These are phyloP conservation scores for Psilopogon haemacephalus DNA, from an alignment of 2,113 vertebrate species.

Conservation along the genomic window DNA sequence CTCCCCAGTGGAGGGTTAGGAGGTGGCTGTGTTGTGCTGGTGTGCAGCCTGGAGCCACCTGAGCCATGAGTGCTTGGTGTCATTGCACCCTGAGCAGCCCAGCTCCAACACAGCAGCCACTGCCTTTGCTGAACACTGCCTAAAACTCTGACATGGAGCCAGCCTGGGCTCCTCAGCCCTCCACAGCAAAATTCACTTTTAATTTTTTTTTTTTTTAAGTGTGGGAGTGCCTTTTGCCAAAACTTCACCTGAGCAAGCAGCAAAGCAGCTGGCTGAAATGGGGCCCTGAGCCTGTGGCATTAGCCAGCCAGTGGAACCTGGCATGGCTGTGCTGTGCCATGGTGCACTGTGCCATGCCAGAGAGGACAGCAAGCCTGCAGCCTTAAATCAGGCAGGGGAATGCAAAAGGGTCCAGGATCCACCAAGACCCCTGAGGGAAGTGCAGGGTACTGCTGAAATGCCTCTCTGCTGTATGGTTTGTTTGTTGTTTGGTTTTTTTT, in stretches of 20 bases:
- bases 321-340: neutral
- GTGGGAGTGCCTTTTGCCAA: neutral
- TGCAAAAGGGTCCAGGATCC: neutral
- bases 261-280: neutral
- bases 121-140: neutral
- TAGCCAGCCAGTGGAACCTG: neutral
- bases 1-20: neutral
- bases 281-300: neutral
- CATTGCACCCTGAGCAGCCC: neutral
- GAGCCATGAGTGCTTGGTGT: neutral
- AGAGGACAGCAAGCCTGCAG: neutral
- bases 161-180: neutral
- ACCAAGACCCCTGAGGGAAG: rapidly evolving
- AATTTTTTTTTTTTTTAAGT: neutral
- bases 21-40: neutral
- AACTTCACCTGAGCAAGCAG: neutral
- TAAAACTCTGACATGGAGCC: rapidly evolving
- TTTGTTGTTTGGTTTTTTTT: neutral
- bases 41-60: rapidly evolving
- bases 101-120: neutral
- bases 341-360: neutral
- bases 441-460: neutral
- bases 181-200: neutral
- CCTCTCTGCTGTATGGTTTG: neutral
- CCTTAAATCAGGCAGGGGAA: neutral